phyloP scores from a whole-genome alignment of 2,113 vertebrate species.

The Leptodactylus fuscus region DNA sequence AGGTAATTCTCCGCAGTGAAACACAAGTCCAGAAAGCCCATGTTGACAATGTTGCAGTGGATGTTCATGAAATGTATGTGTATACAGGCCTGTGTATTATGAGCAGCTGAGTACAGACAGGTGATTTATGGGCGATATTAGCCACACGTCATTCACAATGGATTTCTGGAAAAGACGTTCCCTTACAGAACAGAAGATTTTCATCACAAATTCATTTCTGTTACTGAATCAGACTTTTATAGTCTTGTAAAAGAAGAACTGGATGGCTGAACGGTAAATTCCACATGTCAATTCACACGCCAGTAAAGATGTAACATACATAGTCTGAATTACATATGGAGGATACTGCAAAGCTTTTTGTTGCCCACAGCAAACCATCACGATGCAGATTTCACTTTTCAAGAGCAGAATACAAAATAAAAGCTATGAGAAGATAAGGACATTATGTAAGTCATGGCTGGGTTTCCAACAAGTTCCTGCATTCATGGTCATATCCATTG shows the following conservation, averaged over 20 bases:
- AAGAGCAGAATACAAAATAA: no score
- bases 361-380: no score
- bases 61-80: constrained; percentile 6
- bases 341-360: no score
- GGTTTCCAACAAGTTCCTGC: no score
- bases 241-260: background rate
- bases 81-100: constrained; percentile 1
- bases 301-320: no score
- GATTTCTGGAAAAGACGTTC: background rate
- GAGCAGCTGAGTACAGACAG: background rate
- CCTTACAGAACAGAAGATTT: constrained; percentile 26
- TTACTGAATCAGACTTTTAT: background rate
- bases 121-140: constrained; percentile 47
- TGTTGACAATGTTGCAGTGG: constrained; percentile 31
- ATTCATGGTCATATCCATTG: no score
- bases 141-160: background rate
- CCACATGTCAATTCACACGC: background rate
- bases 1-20: constrained; percentile 33
- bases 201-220: constrained; percentile 24
- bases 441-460: no score
- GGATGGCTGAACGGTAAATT: background rate
- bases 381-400: no score
- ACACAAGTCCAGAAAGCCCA: constrained; percentile 15
- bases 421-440: no score
- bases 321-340: no score